These are phyloP conservation scores for Menidia beryllina DNA, from an alignment of 2,113 vertebrate species.

Conservation along the genomic window DNA sequence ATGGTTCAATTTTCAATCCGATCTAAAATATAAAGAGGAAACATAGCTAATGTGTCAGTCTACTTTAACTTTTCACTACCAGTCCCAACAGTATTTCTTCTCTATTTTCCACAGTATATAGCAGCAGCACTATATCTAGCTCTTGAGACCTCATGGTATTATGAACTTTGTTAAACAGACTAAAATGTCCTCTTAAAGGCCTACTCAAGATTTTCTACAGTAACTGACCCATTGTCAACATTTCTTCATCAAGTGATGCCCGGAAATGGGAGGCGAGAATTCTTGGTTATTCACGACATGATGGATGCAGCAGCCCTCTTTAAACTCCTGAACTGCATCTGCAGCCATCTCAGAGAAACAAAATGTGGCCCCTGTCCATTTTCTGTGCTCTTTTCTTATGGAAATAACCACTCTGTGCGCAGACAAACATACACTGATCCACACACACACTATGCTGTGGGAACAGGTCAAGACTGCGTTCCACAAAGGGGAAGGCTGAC, in stretches of 20 bases:
- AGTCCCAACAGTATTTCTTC: too few relatives aligned
- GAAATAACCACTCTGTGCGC: conserved; percentile 64
- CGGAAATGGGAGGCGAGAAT: conserved; percentile 51
- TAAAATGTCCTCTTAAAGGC: conserved; percentile 31
- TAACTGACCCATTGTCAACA: conserved; percentile 63
- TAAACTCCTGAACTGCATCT: conserved; percentile 46
- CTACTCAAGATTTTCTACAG: conserved; percentile 34
- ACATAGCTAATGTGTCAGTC: too few relatives aligned
- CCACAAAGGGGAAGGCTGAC: conserved; percentile 74
- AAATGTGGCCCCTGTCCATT: conserved; percentile 72
- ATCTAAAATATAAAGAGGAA: too few relatives aligned
- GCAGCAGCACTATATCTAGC: too few relatives aligned
- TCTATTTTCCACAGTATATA: too few relatives aligned
- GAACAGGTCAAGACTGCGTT: conserved; percentile 75
- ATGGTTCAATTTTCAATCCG: too few relatives aligned
- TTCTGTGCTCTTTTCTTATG: conserved; percentile 74
- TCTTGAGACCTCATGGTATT: conserved; percentile 10
- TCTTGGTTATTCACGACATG: conserved; percentile 64
- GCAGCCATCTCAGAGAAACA: conserved; percentile 49
- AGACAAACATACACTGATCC: conserved; percentile 40
- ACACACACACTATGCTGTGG: conserved; percentile 51
- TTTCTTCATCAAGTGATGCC: conserved; percentile 59
- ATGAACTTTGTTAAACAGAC: conserved; percentile 26
- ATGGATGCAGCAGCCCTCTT: conserved; percentile 68
- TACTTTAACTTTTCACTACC: too few relatives aligned